Base-by-base conservation (phyloP, 1,140 invertebrate species). In the Caerostris extrusa region DNA sequence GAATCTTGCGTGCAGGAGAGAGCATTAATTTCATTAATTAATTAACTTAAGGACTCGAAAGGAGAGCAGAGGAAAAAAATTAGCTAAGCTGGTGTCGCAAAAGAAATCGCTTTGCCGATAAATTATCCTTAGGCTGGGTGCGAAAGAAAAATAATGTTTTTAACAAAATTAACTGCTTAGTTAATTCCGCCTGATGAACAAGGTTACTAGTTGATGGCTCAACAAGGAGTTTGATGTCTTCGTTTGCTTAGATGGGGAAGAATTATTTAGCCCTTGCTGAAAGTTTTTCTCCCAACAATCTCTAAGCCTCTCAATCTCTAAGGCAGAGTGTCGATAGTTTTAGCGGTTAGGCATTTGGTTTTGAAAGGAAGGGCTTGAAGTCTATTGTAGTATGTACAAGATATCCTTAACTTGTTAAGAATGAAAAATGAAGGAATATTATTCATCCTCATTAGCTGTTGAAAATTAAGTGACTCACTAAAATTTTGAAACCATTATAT, bases 21-120 rank as follows among this genome's bases (percentile, higher is more conserved):
- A 85, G 81, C 90, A 92, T 92, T 92, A 92, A 92, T 92, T 92
- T 92, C 81, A 92, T 92, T 92, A 92, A 92, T 92, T 92, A 92
- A 92, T 92, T 92, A 85, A 85, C 81, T 92, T 92, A 92, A 92
- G 60, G 90, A 81, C 90, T 64, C 88, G 90, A 69, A 58, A 91
- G 57, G 61, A 64, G 50, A 55, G 50, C 82, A 60, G 71, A 10
- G 17, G n/a, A 61, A 61, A 85, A 69, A 90, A 90, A 69, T 58
- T 50, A 5, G 58, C 50, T 60, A 82, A 91, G 71, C 57, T 57
- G 8, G 81, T 92, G 90, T 92, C 81, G 82, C 50, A 58, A 92
- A 92, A 92, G 90, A 92, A 92, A 92, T 85, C 82, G 77, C 61
- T 92, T 92, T 56, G n/a, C 90, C 90, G 71, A 92, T 92, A 92